phyloP scores from a whole-genome alignment of 2,113 vertebrate species.

The Pseudopipra pipra region DNA sequence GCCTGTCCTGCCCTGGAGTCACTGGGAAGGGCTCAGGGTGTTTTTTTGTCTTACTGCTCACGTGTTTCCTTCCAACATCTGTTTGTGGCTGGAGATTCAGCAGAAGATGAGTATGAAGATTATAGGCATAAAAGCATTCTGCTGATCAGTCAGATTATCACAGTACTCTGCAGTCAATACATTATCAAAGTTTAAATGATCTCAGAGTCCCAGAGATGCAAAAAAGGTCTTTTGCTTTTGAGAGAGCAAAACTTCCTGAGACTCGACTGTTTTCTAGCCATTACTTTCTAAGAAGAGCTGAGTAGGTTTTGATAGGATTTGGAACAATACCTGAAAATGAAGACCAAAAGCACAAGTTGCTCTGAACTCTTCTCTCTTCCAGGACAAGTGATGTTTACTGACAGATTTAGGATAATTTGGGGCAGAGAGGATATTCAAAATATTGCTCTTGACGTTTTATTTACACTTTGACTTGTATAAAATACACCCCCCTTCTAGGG shows the following conservation, averaged over 20 bases:
- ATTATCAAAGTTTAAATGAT: not conserved
- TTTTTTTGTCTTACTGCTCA: not conserved
- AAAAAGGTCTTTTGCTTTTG: not conserved
- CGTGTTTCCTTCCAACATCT: rapidly evolving
- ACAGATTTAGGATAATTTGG: not conserved
- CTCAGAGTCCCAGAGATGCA: not conserved
- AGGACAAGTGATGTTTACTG: not conserved
- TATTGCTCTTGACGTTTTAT: not conserved
- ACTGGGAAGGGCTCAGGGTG: not conserved
- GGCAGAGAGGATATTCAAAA: not conserved
- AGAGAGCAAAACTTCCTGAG: not conserved
- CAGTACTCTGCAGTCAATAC: not conserved
- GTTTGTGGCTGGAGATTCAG: not conserved
- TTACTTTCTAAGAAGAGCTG: not conserved
- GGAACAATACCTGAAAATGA: not conserved
- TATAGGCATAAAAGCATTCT: not conserved
- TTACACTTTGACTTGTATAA: not conserved
- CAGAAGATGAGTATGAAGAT: not conserved
- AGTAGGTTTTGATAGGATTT: not conserved
- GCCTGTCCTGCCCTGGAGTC: not conserved
- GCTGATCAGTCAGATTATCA: not conserved
- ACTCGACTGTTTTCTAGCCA: not conserved
- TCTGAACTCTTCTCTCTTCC: not conserved
- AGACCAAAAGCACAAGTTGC: not conserved
- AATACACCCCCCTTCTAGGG: not conserved